Conservation (phyloP, 2,797 vertebrate species). For the Zalophus californianus region DNA sequence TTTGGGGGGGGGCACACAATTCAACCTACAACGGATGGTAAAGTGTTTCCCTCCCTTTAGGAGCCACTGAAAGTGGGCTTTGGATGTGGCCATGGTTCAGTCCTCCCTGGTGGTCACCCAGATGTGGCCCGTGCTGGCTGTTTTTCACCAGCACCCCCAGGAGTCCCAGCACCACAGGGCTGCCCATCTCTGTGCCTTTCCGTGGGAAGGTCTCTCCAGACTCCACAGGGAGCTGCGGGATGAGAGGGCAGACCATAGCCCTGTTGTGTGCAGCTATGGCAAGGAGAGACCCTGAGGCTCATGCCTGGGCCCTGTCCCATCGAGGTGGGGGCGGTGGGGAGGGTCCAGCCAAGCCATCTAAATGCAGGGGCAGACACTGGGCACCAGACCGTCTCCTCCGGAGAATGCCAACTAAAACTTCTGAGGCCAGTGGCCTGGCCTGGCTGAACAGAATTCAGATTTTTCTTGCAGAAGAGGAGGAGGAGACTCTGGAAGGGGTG, state of each 20-base stretch:
- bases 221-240: neutral
- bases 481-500: neutral
- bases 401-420: fast-evolving
- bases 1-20: fast-evolving
- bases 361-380: fast-evolving
- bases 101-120: neutral
- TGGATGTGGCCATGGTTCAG: neutral
- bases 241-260: fast-evolving
- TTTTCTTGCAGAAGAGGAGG: neutral
- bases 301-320: fast-evolving
- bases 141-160: too few species aligned
- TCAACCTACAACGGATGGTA: neutral
- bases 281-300: neutral
- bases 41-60: neutral
- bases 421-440: fast-evolving
- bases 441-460: neutral
- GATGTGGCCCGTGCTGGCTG: neutral
- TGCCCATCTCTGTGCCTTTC: neutral
- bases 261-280: fast-evolving
- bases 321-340: fast-evolving
- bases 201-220: neutral
- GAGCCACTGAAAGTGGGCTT: neutral
- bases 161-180: neutral
- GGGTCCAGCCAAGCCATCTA: neutral
- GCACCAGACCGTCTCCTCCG: neutral